phyloP scores from a whole-genome alignment of 2,888 invertebrate genomes.

The Chloromyia formosa region DNA sequence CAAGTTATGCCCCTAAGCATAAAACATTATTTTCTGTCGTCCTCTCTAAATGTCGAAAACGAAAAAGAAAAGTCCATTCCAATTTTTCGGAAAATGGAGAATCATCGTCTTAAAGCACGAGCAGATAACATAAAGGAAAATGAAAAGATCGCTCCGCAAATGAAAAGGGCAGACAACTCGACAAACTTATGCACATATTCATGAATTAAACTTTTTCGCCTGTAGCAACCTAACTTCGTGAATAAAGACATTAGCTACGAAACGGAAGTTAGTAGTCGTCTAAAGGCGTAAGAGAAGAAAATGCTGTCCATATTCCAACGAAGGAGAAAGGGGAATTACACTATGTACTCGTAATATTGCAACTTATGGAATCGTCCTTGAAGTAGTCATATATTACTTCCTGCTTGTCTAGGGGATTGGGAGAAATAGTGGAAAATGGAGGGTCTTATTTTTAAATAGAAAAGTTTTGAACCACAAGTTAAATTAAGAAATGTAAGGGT shows the following conservation, averaged over 20 bases:
- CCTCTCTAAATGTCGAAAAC: not conserved
- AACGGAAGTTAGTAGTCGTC: conserved; percentile 4
- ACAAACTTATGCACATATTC: conserved; percentile 5
- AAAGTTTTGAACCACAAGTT: too few relatives aligned
- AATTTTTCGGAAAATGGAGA: not conserved
- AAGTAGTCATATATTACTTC: conserved; percentile 5
- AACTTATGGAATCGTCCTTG: conserved; percentile 5
- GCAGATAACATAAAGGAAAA: not conserved
- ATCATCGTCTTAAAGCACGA: not conserved
- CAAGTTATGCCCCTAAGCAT: conserved; percentile 10
- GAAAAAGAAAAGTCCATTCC: not conserved
- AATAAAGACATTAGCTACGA: conserved; percentile 3
- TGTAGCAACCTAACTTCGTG: not conserved
- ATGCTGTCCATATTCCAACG: not conserved
- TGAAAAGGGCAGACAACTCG: not conserved
- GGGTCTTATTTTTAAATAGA: too few relatives aligned
- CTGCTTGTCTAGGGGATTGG: not conserved
- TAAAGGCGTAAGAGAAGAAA: conserved; percentile 5
- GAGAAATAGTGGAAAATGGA: too few relatives aligned
- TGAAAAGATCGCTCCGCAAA: conserved; percentile 1
- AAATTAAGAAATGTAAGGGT: too few relatives aligned
- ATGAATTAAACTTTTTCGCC: not conserved
- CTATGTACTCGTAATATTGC: conserved; percentile 3
- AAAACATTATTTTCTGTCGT: conserved; percentile 10
- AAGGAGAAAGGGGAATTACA: not conserved